These are phyloP conservation scores for Carpatolechia fugitivella DNA, from an alignment of 2,888 invertebrate genomes.

Conservation along the genomic window DNA sequence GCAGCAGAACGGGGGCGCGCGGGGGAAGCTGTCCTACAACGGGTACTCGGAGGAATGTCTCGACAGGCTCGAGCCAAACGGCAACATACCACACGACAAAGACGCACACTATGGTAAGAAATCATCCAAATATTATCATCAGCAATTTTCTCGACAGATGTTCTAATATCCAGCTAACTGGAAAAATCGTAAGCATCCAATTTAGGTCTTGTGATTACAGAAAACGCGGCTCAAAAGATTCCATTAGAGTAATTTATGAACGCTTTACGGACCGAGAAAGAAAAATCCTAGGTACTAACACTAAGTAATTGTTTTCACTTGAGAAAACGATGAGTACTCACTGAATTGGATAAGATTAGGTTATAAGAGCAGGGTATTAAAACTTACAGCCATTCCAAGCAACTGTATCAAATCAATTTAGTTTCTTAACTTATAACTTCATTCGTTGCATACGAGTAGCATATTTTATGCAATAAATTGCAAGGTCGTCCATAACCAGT, in stretches of 20 bases:
- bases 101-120: slow-evolving; percentile 80
- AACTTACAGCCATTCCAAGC: neutral
- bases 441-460: neutral
- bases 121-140: neutral
- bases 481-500: slow-evolving; percentile 2
- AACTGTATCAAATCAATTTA: neutral
- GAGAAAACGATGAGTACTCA: neutral
- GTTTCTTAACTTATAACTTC: neutral
- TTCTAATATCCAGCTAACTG: too few species aligned
- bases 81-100: slow-evolving; percentile 94
- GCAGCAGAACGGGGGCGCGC: slow-evolving; percentile 81
- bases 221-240: too few species aligned
- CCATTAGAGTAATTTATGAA: too few species aligned
- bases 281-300: neutral
- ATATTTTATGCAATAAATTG: neutral
- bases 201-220: too few species aligned
- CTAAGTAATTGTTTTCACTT: neutral
- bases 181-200: too few species aligned
- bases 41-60: slow-evolving; percentile 97
- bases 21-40: slow-evolving; percentile 92
- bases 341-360: neutral
- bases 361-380: neutral
- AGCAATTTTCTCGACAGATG: neutral
- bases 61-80: slow-evolving; percentile 95
- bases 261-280: too few species aligned